Conservation (phyloP, 2,888 invertebrate species). For the Tetragonisca angustula region DNA sequence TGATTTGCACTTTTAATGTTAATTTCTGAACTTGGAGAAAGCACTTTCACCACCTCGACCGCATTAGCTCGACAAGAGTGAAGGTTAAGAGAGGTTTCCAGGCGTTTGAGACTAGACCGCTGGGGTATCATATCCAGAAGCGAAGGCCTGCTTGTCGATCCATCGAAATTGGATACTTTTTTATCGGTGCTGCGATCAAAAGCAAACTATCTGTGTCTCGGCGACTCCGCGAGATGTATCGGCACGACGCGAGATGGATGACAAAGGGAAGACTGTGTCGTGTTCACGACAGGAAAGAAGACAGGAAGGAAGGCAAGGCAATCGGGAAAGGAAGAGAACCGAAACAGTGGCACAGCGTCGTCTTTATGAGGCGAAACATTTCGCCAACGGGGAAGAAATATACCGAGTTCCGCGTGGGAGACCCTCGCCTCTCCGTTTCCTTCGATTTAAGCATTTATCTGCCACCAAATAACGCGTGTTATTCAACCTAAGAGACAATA, state of each 20-base stretch:
- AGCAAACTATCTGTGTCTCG: conserved; percentile 38
- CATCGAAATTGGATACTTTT: conserved; percentile 50
- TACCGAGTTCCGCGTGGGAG: conserved; percentile 48
- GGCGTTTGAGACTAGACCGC: background rate
- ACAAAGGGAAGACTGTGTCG: conserved; percentile 41
- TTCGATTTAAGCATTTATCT: conserved; percentile 76
- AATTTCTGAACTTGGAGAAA: too few relatives aligned
- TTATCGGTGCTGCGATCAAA: conserved; percentile 40
- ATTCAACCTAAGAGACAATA: conserved; percentile 78
- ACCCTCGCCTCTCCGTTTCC: conserved; percentile 49
- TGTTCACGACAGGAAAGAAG: conserved; percentile 20
- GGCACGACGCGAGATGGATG: conserved; percentile 26
- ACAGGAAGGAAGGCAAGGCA: background rate
- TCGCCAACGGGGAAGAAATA: conserved; percentile 41
- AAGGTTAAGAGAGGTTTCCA: background rate
- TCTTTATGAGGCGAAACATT: conserved; percentile 63
- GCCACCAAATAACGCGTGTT: conserved; percentile 78
- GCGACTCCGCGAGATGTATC: conserved; percentile 27
- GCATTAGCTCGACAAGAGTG: background rate
- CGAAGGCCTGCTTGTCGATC: conserved; percentile 13
- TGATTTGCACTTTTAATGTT: too few relatives aligned
- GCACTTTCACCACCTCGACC: background rate
- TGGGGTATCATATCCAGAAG: conserved; percentile 18
- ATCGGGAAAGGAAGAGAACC: background rate
- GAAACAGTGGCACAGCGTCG: conserved; percentile 1